Evolutionary conservation across 2,888 invertebrate species (phyloP), one percentile per base, ranked within the genome.

Genomic region (Apantesis nais): DNA sequence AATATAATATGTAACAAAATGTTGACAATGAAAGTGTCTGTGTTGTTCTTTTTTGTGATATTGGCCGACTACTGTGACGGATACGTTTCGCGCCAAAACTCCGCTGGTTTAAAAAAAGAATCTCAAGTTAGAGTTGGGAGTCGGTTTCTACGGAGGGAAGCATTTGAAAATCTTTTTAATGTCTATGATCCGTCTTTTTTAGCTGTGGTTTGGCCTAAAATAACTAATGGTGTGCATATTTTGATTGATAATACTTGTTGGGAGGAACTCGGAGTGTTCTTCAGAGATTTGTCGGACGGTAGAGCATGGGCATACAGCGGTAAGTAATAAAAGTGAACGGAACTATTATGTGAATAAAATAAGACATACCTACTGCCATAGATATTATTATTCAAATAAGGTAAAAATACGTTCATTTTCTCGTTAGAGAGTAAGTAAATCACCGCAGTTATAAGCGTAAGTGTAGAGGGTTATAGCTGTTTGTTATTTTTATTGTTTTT

Each of bases 281-380:
- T 93, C 73, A 89, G 82, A 75, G 95, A 94, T 71, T 82, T 96
- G 74, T 81, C 87, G 0, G 91, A 89, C n/a, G 95, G 93, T 11
- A 89, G 90, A 71, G 88, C 90, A 55, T 96, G 96, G 96, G 95
- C 96, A 0, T 90, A 95, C 70, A 92, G 86, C 82, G 93, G 96
- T 96, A 84, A 94, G 95, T 87, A 34, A 34, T 73, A 74, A 66
- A 55, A 69, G 71, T 71, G 71, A 74, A 79, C 70, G 69, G 71
- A 48, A 58, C 61, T 71, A 62, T 25, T 37, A 52, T 34, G 29
- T 58, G 58, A 58, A 58, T 58, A 58, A 58, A 48, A 44, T 29
- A 31, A 48, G 48, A 48, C 63, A 63, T 65, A 65, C 61, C 61
- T 37, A 62, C 61, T 66, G 44, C 29, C 44, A 31, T 66, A 37